phyloP scores from a whole-genome alignment of 2,113 vertebrate species.

The Ameiurus melas region DNA sequence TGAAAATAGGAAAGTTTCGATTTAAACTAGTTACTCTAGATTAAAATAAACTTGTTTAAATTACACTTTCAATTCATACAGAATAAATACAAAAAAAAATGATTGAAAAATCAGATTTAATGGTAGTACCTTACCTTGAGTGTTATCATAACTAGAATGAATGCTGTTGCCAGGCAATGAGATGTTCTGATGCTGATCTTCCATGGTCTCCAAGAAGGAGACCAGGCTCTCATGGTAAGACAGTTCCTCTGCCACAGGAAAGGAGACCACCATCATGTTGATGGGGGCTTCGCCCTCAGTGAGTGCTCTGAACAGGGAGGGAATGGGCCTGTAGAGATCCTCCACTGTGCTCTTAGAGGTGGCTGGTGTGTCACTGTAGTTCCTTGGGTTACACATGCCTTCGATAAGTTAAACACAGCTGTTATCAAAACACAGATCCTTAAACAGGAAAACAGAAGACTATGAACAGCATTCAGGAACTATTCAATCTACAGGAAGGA shows the following conservation, averaged over 20 bases:
- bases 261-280: slow-evolving; percentile 97
- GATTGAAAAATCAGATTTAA: background rate
- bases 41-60: background rate
- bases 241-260: slow-evolving; percentile 93
- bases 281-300: slow-evolving; percentile 90
- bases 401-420: slow-evolving; percentile 1
- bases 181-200: slow-evolving; percentile 86
- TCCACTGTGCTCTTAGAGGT: slow-evolving; percentile 98
- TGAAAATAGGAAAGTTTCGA: background rate
- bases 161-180: slow-evolving; percentile 90
- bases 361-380: slow-evolving; percentile 94
- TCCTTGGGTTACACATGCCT: slow-evolving; percentile 99
- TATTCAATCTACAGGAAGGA: background rate
- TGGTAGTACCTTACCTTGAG: slow-evolving; percentile 77
- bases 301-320: slow-evolving; percentile 93
- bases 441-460: background rate
- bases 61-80: background rate
- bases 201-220: slow-evolving; percentile 91
- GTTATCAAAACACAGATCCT: background rate
- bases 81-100: too few relatives aligned
- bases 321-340: slow-evolving; percentile 94
- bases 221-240: slow-evolving; percentile 93
- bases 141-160: slow-evolving; percentile 82
- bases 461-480: background rate
- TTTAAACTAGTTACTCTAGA: background rate